Conservation (phyloP, 2,797 vertebrate genomes). For the Taenioides sp. region DNA sequence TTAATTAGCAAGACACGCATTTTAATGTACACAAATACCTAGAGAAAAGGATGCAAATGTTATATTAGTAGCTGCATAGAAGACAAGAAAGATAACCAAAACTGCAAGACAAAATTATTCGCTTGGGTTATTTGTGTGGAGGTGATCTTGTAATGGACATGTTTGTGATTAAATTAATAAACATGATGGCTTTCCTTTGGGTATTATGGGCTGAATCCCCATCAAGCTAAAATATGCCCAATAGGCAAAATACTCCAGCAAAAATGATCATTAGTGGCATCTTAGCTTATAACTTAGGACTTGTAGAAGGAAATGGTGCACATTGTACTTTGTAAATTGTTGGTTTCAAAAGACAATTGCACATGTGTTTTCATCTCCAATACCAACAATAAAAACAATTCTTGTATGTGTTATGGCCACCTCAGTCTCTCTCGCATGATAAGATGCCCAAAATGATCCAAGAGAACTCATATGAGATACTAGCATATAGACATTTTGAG, state of each 20-base stretch:
- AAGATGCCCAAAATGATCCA: background rate
- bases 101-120: no score
- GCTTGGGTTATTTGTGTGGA: no score
- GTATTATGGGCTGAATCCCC: background rate
- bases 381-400: no score
- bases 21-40: no score
- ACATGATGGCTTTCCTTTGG: background rate
- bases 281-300: slow-evolving; percentile 32
- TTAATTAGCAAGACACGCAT: no score
- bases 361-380: no score
- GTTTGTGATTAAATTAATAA: slow-evolving; percentile 7
- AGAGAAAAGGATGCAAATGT: no score
- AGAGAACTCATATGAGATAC: background rate
- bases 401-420: background rate
- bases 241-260: background rate
- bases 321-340: no score
- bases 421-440: background rate
- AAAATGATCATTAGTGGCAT: slow-evolving; percentile 1
- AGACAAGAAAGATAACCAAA: no score
- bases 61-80: no score
- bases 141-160: slow-evolving; percentile 13
- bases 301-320: no score
- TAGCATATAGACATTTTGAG: background rate
- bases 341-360: no score
- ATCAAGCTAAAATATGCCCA: background rate